phyloP scores from a whole-genome alignment of 2,888 invertebrate species.

The Drosophila kuntzei region DNA sequence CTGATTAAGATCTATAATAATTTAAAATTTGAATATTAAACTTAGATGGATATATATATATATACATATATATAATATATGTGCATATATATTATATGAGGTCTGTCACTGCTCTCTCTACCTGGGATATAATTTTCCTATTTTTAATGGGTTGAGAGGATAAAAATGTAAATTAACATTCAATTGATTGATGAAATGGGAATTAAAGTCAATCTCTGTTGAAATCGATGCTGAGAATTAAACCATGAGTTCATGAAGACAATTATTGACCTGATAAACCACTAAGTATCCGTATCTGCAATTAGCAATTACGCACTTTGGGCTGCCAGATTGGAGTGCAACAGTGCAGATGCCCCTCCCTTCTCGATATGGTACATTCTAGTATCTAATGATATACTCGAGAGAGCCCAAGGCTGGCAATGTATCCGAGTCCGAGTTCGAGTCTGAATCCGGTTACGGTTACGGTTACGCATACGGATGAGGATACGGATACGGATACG shows the following conservation, averaged over 20 bases:
- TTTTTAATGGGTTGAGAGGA: no score
- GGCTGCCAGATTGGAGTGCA: background rate
- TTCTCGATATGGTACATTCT: background rate
- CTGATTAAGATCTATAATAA: no score
- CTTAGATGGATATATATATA: no score
- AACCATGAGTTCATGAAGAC: background rate
- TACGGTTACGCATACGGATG: slow-evolving; percentile 1
- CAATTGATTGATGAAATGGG: no score
- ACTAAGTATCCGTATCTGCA: slow-evolving; percentile 1
- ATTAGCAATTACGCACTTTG: slow-evolving; percentile 19
- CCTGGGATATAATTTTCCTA: no score
- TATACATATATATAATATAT: no score
- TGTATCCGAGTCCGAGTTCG: background rate
- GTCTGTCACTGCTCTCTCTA: no score
- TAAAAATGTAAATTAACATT: no score
- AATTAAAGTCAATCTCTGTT: background rate
- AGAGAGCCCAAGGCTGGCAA: background rate
- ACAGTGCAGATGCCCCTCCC: background rate
- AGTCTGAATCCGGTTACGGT: background rate
- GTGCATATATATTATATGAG: no score
- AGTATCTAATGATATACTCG: background rate
- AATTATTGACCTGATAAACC: slow-evolving; percentile 1
- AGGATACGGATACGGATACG: slow-evolving; percentile 3
- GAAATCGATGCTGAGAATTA: background rate
- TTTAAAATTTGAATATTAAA: no score